Evolutionary conservation across 2,113 vertebrate genomes (phyloP).

Genomic region (Brachypteracias leptosomus): DNA sequence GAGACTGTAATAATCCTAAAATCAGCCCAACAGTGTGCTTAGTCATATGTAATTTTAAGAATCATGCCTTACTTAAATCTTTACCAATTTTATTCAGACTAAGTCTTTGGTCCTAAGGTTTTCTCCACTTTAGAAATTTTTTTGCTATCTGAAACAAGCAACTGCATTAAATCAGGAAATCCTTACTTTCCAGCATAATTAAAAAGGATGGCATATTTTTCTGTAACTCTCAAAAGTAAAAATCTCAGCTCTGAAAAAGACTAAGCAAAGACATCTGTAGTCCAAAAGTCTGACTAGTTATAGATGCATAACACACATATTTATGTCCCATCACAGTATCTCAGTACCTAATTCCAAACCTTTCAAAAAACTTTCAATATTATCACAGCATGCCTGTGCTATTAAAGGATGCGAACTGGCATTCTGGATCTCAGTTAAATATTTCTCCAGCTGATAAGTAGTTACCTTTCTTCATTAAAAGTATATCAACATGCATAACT

Average conservation of each 20-base stretch:
- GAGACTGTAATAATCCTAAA: background rate
- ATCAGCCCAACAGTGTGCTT: background rate
- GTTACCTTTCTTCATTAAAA: background rate
- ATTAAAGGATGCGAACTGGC: background rate
- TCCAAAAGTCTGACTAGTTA: background rate
- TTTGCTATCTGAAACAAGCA: background rate
- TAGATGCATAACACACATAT: background rate
- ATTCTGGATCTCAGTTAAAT: background rate
- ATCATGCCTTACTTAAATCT: background rate
- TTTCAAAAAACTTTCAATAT: background rate
- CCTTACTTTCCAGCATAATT: background rate
- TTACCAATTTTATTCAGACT: background rate
- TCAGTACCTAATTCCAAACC: background rate
- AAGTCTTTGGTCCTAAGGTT: background rate
- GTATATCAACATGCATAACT: background rate
- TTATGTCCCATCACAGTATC: background rate
- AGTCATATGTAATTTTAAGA: background rate
- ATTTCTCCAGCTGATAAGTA: background rate
- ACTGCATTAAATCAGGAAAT: background rate
- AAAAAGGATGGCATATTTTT: background rate
- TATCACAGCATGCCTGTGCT: background rate
- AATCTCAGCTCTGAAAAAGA: background rate
- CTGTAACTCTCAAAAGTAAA: background rate
- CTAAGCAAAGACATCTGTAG: background rate
- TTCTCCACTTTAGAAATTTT: background rate